Base-by-base conservation (phyloP, 2,888 invertebrate species). In the Orthosia incerta region DNA sequence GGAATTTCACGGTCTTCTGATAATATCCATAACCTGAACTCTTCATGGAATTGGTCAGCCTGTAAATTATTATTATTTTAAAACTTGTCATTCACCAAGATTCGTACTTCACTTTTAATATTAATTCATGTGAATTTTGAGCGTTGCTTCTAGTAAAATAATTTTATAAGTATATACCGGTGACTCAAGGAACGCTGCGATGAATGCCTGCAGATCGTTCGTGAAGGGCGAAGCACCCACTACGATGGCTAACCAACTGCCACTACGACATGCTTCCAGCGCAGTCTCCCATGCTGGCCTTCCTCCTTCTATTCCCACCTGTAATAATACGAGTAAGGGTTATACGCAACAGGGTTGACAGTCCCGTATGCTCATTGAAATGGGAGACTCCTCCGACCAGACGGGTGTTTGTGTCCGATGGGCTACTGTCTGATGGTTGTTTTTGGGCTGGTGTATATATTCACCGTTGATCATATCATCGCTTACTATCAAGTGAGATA, bases 1-100 rank as follows among this genome's bases (percentile, higher is more conserved):
- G 98, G 98, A 87, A 99, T 98, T 1, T 97, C 97, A 79, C 98
- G 98, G 1, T 98, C 97, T 93, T 99, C 99, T 0, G 98, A 97
- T 12, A 99, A 97, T 75, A 99, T 95, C 99, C 99, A 99, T 53
- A 99, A 94, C 45, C 97, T 96, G 74, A 95, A 95, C 4, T 95
- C 94, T 48, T 94, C 91, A 69, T 88, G 89, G 55, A 90, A 91
- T 50, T 93, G 91, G 56, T 90, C 92, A 11, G 75, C 80, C 95
- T 95, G 84, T 46, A 90, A 69, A 57, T 59, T 59, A 20, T 31
- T 20, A 59, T 13, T 39, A 72, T 39, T 15, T 18, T 23, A n/a
- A 16, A 4, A n/a, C 48, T 50, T 9, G 2, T n/a, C 0, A 31
- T 50, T 48, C 23, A 7, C 12, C 1, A 46, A 48, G 26, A 45